phyloP scores from a whole-genome alignment of 2,888 invertebrate species.

The Luffia ferchaultella region DNA sequence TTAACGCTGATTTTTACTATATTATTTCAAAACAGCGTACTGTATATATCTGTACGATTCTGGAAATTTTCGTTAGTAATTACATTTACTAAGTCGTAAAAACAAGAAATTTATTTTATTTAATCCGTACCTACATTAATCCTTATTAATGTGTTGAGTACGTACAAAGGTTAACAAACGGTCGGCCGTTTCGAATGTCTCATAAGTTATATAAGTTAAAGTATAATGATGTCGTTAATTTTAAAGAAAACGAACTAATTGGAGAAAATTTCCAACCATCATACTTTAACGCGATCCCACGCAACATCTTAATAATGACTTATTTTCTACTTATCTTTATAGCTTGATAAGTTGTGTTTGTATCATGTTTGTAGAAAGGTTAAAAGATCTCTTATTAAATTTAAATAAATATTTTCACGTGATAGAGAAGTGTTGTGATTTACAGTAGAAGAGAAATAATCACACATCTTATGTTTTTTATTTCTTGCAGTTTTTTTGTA shows the following conservation, averaged over 20 bases:
- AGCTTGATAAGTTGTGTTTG: neutral
- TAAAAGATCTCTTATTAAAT: no score
- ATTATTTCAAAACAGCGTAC: no score
- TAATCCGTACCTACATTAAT: neutral
- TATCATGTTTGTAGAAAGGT: no score
- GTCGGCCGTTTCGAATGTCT: neutral
- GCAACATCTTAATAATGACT: slow-evolving; percentile 13
- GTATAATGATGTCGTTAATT: slow-evolving; percentile 26
- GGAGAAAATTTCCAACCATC: slow-evolving; percentile 27
- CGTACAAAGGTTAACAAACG: neutral
- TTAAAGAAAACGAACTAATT: slow-evolving; percentile 34
- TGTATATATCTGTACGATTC: no score
- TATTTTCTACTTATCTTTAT: neutral
- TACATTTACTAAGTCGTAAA: neutral
- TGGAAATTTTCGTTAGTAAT: no score
- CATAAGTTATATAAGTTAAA: slow-evolving; percentile 8
- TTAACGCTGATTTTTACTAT: no score
- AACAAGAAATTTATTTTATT: neutral
- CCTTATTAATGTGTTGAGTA: neutral
- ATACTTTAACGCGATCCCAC: slow-evolving; percentile 15
- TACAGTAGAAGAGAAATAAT: no score
- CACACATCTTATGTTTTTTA: no score
- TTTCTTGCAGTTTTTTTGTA: no score
- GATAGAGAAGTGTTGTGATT: no score
- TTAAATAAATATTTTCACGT: no score